phyloP scores from a whole-genome alignment of 2,113 vertebrate species.

The Odontophorus gujanensis region DNA sequence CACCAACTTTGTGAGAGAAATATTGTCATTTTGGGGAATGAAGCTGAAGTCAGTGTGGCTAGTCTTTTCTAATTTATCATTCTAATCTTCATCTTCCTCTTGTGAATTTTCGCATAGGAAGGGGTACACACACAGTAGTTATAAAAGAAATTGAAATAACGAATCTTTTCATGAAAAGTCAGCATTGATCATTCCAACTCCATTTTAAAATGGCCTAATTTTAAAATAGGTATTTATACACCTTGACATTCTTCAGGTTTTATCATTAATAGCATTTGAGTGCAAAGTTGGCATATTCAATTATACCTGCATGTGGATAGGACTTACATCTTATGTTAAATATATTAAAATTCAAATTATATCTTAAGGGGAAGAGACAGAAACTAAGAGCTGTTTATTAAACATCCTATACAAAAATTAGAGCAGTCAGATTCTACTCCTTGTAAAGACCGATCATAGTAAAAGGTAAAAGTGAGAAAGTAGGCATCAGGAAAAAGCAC shows the following conservation, averaged over 20 bases:
- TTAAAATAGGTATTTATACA: not conserved
- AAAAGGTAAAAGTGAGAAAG: not conserved
- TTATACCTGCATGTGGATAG: not conserved
- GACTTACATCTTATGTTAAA: conserved; percentile 17
- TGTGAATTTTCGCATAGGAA: not conserved
- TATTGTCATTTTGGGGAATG: not conserved
- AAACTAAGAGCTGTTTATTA: conserved; percentile 34
- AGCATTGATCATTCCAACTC: not conserved
- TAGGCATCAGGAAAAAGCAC: not conserved
- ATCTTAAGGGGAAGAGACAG: not conserved
- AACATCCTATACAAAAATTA: conserved; percentile 11
- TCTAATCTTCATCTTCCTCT: not conserved
- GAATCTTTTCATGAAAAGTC: not conserved
- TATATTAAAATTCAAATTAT: conserved; percentile 18
- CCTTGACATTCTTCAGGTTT: not conserved
- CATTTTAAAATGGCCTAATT: not conserved
- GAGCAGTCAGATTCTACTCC: not conserved
- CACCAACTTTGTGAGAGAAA: not conserved
- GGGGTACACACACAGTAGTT: not conserved
- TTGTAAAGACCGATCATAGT: not conserved
- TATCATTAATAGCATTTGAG: not conserved
- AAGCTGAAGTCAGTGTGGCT: not conserved
- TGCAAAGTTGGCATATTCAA: not conserved
- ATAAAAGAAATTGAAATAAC: not conserved
- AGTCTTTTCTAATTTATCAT: not conserved